Percentiles rank a stretch among this genome's conserved stretches.
Conservation (phyloP, 2,797 vertebrate genomes). For the Macropodus opercularis region DNA sequence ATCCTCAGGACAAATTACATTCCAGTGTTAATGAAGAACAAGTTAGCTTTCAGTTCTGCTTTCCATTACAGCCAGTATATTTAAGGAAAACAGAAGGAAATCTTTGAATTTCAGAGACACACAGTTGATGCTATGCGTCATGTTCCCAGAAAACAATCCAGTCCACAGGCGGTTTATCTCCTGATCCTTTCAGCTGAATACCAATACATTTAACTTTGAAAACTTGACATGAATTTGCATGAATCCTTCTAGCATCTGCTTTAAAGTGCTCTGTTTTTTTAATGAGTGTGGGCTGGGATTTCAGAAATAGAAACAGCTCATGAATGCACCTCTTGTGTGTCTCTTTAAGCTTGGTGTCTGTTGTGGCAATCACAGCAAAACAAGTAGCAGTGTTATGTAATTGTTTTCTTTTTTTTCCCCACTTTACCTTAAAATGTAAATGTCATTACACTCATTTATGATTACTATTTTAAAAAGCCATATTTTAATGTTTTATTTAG, state of each 20-base stretch:
- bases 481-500: neutral
- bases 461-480: neutral
- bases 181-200: slow-evolving; percentile 37
- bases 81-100: neutral
- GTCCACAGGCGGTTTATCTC: slow-evolving; percentile 34
- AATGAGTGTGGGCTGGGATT: slow-evolving; percentile 65
- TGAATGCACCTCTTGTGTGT: slow-evolving; percentile 40
- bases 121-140: neutral
- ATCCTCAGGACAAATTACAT: neutral
- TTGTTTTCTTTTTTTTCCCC: slow-evolving; percentile 24
- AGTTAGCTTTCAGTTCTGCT: slow-evolving; percentile 2
- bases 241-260: slow-evolving; percentile 67
- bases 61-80: neutral
- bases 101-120: neutral
- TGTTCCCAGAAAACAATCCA: neutral
- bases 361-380: slow-evolving; percentile 51
- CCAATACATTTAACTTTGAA: slow-evolving; percentile 43
- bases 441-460: neutral
- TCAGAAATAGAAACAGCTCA: slow-evolving; percentile 67
- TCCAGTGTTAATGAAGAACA: neutral
- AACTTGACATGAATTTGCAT: slow-evolving; percentile 60
- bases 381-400: slow-evolving; percentile 50
- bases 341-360: slow-evolving; percentile 21
- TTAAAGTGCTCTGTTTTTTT: slow-evolving; percentile 55
- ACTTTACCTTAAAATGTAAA: slow-evolving; percentile 9